These are phyloP conservation scores for Zygothrica quintamaculata DNA, from an alignment of 2,888 invertebrate genomes.

Conservation along the genomic window DNA sequence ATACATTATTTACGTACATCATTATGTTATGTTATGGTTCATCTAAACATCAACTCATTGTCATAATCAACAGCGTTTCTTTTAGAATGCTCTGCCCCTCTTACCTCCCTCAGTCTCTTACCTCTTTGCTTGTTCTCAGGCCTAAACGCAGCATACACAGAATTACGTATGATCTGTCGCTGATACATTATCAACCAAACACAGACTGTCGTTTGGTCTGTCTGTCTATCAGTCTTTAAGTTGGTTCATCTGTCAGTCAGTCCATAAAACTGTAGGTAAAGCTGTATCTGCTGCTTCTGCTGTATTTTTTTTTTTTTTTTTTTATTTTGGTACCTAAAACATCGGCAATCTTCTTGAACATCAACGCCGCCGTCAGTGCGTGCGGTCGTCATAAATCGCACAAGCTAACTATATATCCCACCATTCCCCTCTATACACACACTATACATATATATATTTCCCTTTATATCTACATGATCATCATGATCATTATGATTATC, in stretches of 20 bases:
- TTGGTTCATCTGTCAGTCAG: too few species aligned
- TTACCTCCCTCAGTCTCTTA: too few species aligned
- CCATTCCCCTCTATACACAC: not conserved
- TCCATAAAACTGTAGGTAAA: too few species aligned
- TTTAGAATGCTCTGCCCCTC: slow-evolving; percentile 9
- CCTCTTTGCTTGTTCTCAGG: too few species aligned
- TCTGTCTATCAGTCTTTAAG: too few species aligned
- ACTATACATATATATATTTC: not conserved
- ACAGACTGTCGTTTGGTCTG: not conserved
- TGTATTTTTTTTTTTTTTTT: too few species aligned
- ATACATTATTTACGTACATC: not conserved
- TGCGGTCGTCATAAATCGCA: slow-evolving; percentile 42
- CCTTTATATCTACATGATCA: too few species aligned
- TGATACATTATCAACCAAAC: slow-evolving; percentile 47
- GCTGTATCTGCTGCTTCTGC: too few species aligned
- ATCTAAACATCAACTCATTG: slow-evolving; percentile 42
- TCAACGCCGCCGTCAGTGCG: slow-evolving; percentile 27
- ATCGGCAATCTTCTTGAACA: slow-evolving; percentile 8
- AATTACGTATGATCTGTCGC: slow-evolving; percentile 68
- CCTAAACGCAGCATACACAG: slow-evolving; percentile 50
- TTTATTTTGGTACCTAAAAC: slow-evolving; percentile 6
- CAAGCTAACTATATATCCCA: slow-evolving; percentile 29
- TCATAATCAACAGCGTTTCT: slow-evolving; percentile 48
- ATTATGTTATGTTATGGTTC: slow-evolving; percentile 24
- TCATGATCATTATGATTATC: not conserved